Conservation (phyloP, 1,140 invertebrate species). For the Drosophila sp. region DNA sequence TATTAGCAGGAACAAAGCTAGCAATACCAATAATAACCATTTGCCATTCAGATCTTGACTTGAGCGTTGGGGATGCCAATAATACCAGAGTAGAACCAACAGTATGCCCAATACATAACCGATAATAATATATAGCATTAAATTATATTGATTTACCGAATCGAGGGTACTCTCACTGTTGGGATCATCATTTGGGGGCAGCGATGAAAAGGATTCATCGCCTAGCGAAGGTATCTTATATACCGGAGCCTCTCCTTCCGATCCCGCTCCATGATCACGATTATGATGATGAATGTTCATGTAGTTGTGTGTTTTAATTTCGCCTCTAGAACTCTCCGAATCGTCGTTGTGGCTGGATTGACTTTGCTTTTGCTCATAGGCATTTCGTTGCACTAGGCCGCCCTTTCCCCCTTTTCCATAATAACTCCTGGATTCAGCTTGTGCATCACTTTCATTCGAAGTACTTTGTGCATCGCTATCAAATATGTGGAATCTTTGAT, state of each 20-base stretch:
- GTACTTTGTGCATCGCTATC: neutral
- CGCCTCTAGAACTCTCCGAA: constrained; percentile 1
- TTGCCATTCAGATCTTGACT: constrained; percentile 24
- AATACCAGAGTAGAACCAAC: constrained; percentile 43
- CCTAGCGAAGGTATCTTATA: constrained; percentile 1
- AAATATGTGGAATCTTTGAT: too few species aligned
- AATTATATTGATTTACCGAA: neutral
- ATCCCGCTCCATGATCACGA: neutral
- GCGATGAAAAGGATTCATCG: neutral
- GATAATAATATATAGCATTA: constrained; percentile 29
- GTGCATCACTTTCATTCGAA: neutral
- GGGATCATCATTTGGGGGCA: neutral
- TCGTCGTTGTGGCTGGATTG: neutral
- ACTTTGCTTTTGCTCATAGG: neutral
- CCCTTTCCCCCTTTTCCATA: neutral
- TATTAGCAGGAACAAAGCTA: constrained; percentile 28
- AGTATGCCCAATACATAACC: constrained; percentile 55
- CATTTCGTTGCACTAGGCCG: neutral
- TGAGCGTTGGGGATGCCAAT: neutral
- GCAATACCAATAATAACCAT: constrained; percentile 46
- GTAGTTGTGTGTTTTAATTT: neutral
- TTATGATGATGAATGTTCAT: too few species aligned
- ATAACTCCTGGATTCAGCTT: neutral
- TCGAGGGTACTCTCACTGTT: neutral
- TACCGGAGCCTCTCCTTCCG: constrained; percentile 32